phyloP scores from a whole-genome alignment of 2,113 vertebrate species.

The Austrofundulus limnaeus region DNA sequence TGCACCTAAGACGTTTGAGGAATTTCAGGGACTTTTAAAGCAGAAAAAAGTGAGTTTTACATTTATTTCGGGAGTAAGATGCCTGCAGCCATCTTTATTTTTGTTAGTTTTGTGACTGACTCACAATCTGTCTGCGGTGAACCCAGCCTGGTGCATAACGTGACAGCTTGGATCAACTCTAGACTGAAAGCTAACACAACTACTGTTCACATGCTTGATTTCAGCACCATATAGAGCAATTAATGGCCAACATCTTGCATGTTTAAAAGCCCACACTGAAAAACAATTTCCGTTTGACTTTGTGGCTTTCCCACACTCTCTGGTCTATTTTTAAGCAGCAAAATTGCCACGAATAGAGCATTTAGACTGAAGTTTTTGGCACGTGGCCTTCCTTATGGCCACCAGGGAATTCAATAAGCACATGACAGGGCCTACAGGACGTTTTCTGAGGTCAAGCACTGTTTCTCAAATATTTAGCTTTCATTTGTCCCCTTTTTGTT shows the following conservation, averaged over 20 bases:
- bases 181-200: not conserved
- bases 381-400: slow-evolving; percentile 21
- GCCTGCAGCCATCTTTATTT: too few species aligned
- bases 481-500: slow-evolving; percentile 8
- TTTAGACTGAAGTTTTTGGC: slow-evolving; percentile 29
- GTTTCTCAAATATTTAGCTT: slow-evolving; percentile 11
- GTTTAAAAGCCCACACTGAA: slow-evolving; percentile 9
- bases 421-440: slow-evolving; percentile 45
- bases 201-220: not conserved
- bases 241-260: not conserved
- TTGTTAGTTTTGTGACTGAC: not conserved
- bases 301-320: slow-evolving; percentile 54
- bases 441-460: slow-evolving; percentile 28
- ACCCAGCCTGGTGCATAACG: not conserved
- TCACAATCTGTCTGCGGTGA: not conserved
- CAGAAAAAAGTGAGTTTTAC: not conserved
- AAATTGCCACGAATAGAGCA: slow-evolving; percentile 38
- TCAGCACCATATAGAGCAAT: not conserved
- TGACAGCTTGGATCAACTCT: not conserved
- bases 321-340: slow-evolving; percentile 52
- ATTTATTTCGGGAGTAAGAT: not conserved
- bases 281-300: slow-evolving; percentile 15
- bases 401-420: slow-evolving; percentile 45
- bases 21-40: slow-evolving; percentile 3
- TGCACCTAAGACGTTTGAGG: not conserved